phyloP scores from a whole-genome alignment of 1,140 invertebrate species.

The Halictus rubicundus region DNA sequence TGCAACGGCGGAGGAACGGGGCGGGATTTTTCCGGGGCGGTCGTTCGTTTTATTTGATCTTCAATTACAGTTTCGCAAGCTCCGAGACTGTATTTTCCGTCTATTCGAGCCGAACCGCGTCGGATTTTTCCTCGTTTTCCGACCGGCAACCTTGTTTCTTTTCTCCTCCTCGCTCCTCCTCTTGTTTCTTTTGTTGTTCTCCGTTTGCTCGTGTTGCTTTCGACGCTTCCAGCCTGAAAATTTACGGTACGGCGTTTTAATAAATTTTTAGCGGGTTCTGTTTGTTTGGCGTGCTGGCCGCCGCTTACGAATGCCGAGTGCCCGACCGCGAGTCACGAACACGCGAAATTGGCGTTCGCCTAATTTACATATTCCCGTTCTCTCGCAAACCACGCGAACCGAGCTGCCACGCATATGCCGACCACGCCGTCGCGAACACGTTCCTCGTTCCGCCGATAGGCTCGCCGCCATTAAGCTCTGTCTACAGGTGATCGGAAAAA shows the following conservation, averaged over 20 bases:
- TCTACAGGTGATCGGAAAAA: too few species aligned
- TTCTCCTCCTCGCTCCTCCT: too few species aligned
- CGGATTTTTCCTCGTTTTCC: constrained; percentile 1
- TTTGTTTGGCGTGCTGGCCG: constrained; percentile 1
- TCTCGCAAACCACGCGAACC: constrained; percentile 10
- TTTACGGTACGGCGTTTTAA: constrained; percentile 28
- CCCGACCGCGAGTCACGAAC: constrained; percentile 31
- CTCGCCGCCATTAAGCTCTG: too few species aligned
- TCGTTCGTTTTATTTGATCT: constrained; percentile 6
- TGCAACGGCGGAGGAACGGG: neutral
- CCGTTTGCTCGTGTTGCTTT: neutral
- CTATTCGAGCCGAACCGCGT: neutral
- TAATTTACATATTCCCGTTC: constrained; percentile 53
- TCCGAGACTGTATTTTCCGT: neutral
- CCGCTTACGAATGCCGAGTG: constrained; percentile 34
- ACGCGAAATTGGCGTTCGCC: constrained; percentile 47
- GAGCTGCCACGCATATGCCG: constrained; percentile 16
- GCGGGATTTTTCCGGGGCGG: neutral
- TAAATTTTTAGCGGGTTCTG: constrained; percentile 44
- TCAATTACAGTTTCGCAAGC: constrained; percentile 4
- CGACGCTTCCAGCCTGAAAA: neutral
- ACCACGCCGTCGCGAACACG: constrained; percentile 20
- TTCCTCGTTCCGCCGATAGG: neutral
- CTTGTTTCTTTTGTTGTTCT: too few species aligned
- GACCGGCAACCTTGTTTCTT: neutral